Evolutionary conservation across 1,140 invertebrate genomes (phyloP).

Genomic region (Euborellia annulipes): DNA sequence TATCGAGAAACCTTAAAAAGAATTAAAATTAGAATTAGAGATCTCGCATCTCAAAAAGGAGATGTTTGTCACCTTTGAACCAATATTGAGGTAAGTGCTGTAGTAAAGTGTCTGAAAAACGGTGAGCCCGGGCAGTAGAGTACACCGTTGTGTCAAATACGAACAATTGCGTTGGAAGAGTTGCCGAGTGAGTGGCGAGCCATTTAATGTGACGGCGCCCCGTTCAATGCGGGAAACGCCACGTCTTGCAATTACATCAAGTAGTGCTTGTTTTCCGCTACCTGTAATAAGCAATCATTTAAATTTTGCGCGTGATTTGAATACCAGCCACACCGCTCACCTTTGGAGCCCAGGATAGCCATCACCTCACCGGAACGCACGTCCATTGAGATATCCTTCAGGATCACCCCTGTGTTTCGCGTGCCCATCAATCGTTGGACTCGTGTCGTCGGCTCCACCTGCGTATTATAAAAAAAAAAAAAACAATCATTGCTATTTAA

Average conservation of each 20-base stretch:
- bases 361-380: conserved; percentile 83
- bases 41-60: no score
- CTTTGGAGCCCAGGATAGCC: conserved; percentile 82
- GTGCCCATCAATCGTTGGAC: conserved; percentile 59
- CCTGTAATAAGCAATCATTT: no score
- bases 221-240: conserved; percentile 45
- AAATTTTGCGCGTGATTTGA: no score
- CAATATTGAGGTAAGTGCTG: conserved; percentile 43
- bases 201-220: conserved; percentile 74
- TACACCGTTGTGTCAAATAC: conserved; percentile 67
- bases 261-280: conserved; percentile 74
- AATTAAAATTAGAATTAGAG: background rate
- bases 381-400: conserved; percentile 79
- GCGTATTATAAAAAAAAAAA: no score
- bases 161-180: conserved; percentile 72
- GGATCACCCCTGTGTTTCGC: conserved; percentile 63
- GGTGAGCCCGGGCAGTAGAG: conserved; percentile 66
- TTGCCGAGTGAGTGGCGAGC: conserved; percentile 57
- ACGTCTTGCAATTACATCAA: conserved; percentile 78
- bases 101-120: conserved; percentile 72
- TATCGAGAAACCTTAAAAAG: conserved; percentile 45
- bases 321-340: no score
- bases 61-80: conserved; percentile 48
- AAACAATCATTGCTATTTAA: no score
- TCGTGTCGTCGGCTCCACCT: conserved; percentile 66